A percentile compares a stretch with the other conserved stretches of the same genome.
Evolutionary conservation across 1,140 invertebrate genomes (phyloP).

Genomic region (Dreissena polymorpha): DNA sequence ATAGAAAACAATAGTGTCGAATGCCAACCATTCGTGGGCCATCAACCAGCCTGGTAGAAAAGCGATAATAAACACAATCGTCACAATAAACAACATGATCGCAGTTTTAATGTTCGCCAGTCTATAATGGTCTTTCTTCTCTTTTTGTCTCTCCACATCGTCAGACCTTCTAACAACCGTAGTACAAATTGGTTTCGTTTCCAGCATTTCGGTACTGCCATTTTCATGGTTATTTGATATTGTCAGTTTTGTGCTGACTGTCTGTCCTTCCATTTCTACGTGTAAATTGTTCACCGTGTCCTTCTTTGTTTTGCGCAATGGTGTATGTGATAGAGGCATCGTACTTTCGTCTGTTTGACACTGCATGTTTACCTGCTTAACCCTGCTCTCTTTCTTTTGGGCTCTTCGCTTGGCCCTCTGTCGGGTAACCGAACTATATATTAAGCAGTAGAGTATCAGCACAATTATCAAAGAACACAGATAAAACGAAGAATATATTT

Average conservation of each 20-base stretch:
- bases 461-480: slow-evolving; percentile 68
- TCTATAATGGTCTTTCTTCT: slow-evolving; percentile 48
- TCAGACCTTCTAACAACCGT: slow-evolving; percentile 7
- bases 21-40: slow-evolving; percentile 67
- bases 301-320: slow-evolving; percentile 10
- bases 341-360: slow-evolving; percentile 51
- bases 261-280: slow-evolving; percentile 50
- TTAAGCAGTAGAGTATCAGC: slow-evolving; percentile 71
- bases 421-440: slow-evolving; percentile 69
- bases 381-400: slow-evolving; percentile 23
- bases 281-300: slow-evolving; percentile 12
- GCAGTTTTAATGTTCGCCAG: slow-evolving; percentile 74
- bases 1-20: slow-evolving; percentile 73
- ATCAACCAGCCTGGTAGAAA: slow-evolving; percentile 76
- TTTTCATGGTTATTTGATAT: not conserved
- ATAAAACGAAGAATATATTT: slow-evolving; percentile 70
- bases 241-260: slow-evolving; percentile 16
- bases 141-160: slow-evolving; percentile 8
- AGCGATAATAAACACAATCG: slow-evolving; percentile 75
- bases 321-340: slow-evolving; percentile 28
- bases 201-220: not conserved
- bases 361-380: slow-evolving; percentile 48
- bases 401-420: slow-evolving; percentile 62
- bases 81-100: slow-evolving; percentile 76
- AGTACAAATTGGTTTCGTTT: slow-evolving; percentile 19